Percentiles rank a stretch among this genome's conserved stretches.
Evolutionary conservation across 2,888 invertebrate species (phyloP).

Genomic region (Diaperis boleti): DNA sequence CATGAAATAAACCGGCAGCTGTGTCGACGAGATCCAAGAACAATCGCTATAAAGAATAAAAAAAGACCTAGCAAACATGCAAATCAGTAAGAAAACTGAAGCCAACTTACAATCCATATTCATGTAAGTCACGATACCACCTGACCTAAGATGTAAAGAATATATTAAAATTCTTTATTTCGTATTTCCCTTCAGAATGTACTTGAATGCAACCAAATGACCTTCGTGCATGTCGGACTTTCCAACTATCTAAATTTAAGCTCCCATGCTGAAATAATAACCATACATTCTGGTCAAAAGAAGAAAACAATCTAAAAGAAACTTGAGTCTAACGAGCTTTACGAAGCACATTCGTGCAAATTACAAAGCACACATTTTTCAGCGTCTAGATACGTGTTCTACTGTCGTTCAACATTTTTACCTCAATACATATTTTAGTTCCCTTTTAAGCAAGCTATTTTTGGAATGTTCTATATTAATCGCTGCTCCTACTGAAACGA

Average conservation of each 20-base stretch:
- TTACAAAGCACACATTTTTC: too few species aligned
- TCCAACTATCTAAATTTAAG: constrained; percentile 19
- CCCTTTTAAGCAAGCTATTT: too few species aligned
- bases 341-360: background rate
- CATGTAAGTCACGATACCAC: constrained; percentile 34
- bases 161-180: constrained; percentile 24
- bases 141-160: constrained; percentile 28
- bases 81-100: constrained; percentile 20
- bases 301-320: background rate
- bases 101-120: constrained; percentile 23
- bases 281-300: background rate
- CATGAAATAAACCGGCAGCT: constrained; percentile 7
- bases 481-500: too few species aligned
- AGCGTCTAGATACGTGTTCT: too few species aligned
- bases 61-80: constrained; percentile 25
- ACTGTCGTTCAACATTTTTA: too few species aligned
- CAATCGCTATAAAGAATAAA: constrained; percentile 11
- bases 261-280: constrained; percentile 1
- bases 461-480: too few species aligned
- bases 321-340: background rate
- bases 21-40: background rate
- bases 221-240: constrained; percentile 16
- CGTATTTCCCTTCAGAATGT: constrained; percentile 9
- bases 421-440: too few species aligned
- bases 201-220: constrained; percentile 27